phyloP scores from a whole-genome alignment of 2,888 invertebrate genomes.

The Cephus nigrinus region DNA sequence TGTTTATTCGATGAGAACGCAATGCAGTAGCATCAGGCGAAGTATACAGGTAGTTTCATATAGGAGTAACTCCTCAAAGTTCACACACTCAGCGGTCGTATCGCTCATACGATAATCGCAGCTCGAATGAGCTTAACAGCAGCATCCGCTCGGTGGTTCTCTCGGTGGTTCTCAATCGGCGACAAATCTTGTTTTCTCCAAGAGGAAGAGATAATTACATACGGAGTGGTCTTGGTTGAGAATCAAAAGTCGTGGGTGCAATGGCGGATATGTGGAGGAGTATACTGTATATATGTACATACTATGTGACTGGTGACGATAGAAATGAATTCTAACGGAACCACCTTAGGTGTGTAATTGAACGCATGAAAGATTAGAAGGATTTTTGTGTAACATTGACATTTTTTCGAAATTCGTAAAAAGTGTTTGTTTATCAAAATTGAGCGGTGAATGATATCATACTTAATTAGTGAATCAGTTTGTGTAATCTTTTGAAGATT shows the following conservation, averaged over 20 bases:
- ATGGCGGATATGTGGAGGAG: neutral
- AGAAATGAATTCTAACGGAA: constrained; percentile 9
- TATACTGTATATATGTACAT: neutral
- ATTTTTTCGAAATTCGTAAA: too few species aligned
- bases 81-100: constrained; percentile 6
- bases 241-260: too few species aligned
- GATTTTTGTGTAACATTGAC: too few species aligned
- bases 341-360: constrained; percentile 7
- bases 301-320: neutral
- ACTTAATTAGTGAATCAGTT: too few species aligned
- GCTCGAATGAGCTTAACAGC: constrained; percentile 22
- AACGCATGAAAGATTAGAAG: neutral
- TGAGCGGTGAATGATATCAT: too few species aligned
- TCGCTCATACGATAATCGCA: constrained; percentile 19
- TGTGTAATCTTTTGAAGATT: neutral
- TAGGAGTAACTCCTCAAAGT: neutral
- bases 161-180: constrained; percentile 6
- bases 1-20: neutral
- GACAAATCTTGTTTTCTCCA: neutral
- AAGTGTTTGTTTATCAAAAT: too few species aligned
- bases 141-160: constrained; percentile 16
- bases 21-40: neutral
- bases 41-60: neutral
- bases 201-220: neutral
- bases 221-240: too few species aligned